A percentile compares a stretch with the other conserved stretches of the same genome.
These are phyloP conservation scores for Polylopha cassiicola DNA, from an alignment of 2,888 invertebrate species.

Conservation along the genomic window DNA sequence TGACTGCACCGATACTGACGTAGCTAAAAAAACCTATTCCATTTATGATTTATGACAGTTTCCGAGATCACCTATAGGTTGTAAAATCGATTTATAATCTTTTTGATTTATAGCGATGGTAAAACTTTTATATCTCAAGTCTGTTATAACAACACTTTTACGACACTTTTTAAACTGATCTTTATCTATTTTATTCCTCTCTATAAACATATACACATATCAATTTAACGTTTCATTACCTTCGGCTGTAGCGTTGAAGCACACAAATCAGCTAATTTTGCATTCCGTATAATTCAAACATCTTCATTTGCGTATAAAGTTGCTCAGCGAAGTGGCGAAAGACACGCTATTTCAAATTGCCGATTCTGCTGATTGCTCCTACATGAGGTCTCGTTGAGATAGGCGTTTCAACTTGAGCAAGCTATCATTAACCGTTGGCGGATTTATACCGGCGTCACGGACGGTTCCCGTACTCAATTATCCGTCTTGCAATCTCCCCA, in stretches of 20 bases:
- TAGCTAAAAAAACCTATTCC: constrained; percentile 49
- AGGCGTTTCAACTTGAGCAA: constrained; percentile 50
- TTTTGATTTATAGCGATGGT: constrained; percentile 61
- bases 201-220: too few species aligned
- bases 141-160: constrained; percentile 33
- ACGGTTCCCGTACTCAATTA: constrained; percentile 66
- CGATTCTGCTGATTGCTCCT: constrained; percentile 54
- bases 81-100: constrained; percentile 68
- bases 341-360: constrained; percentile 58
- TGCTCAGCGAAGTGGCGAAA: constrained; percentile 32
- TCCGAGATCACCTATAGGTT: constrained; percentile 56
- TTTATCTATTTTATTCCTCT: too few species aligned
- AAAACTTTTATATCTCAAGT: constrained; percentile 52
- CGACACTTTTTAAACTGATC: constrained; percentile 27
- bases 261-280: constrained; percentile 23
- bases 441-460: constrained; percentile 70
- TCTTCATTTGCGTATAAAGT: constrained; percentile 35
- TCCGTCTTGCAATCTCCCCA: constrained; percentile 69
- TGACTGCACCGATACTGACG: constrained; percentile 13
- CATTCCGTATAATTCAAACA: constrained; percentile 27
- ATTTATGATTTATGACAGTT: constrained; percentile 59
- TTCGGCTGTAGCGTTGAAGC: too few species aligned
- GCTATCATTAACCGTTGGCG: constrained; percentile 69
- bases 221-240: too few species aligned
- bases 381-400: constrained; percentile 54